phyloP scores from a whole-genome alignment of 2,888 invertebrate species.

The Sipha maydis region DNA sequence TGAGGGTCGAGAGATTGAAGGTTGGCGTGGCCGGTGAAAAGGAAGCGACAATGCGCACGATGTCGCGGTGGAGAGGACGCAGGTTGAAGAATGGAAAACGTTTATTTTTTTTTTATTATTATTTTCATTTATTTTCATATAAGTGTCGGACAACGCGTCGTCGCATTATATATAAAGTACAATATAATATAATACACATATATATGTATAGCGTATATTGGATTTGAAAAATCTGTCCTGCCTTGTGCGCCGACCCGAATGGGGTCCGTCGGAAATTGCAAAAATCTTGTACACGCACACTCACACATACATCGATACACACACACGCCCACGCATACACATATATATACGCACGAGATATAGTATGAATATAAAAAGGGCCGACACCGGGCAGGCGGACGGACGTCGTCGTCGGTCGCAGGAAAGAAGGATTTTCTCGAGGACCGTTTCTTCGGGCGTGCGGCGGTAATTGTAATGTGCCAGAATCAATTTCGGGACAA shows the following conservation, averaged over 20 bases:
- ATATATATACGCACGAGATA: not conserved
- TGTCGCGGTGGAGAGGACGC: not conserved
- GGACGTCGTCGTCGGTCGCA: not conserved
- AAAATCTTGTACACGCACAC: conserved; percentile 8
- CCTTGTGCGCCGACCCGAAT: not conserved
- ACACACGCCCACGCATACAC: not conserved
- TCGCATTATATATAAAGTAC: not conserved
- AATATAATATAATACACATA: not conserved
- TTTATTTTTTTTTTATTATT: conserved; percentile 25
- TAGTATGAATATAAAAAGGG: conserved; percentile 32
- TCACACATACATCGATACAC: not conserved
- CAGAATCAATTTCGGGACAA: conserved; percentile 56
- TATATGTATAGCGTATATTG: conserved; percentile 28
- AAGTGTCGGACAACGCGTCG: conserved; percentile 36
- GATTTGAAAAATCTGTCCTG: conserved; percentile 44
- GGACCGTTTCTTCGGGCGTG: conserved; percentile 28
- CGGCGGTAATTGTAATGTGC: conserved; percentile 49
- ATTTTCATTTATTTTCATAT: not conserved
- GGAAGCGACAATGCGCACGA: not conserved
- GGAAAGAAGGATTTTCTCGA: conserved; percentile 32
- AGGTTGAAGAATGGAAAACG: conserved; percentile 3
- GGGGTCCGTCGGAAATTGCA: conserved; percentile 49
- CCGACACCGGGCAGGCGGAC: not conserved
- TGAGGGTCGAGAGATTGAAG: not conserved
- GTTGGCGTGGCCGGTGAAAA: not conserved